Evolutionary conservation across 2,797 vertebrate species (phyloP).

Genomic region (Typhlichthys subterraneus): DNA sequence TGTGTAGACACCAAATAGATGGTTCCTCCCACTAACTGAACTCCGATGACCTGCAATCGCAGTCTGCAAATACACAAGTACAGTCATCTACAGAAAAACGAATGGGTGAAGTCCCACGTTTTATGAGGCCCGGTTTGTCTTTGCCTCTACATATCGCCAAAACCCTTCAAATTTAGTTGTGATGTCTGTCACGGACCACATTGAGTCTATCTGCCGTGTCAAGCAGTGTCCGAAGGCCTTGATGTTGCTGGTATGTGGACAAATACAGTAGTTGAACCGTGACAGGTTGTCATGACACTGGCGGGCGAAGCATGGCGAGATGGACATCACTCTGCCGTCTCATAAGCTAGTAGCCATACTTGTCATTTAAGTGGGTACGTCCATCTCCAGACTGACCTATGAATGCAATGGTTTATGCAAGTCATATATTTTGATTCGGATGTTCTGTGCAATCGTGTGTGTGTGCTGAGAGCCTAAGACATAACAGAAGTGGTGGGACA

Average conservation of each 20-base stretch:
- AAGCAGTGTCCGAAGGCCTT: neutral
- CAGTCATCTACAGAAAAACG: too few species aligned
- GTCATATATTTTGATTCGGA: too few species aligned
- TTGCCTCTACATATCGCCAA: too few species aligned
- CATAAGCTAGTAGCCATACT: conserved; percentile 87
- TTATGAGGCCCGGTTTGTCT: too few species aligned
- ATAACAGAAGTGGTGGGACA: too few species aligned
- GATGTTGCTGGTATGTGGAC: neutral
- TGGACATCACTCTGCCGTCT: neutral
- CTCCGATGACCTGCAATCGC: neutral
- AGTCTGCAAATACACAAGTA: too few species aligned
- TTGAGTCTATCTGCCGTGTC: neutral
- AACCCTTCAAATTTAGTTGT: neutral
- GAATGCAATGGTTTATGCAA: neutral
- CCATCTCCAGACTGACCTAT: conserved; percentile 94
- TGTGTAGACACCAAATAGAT: conserved; percentile 19
- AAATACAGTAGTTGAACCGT: too few species aligned
- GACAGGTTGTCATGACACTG: too few species aligned
- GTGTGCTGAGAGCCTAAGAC: too few species aligned
- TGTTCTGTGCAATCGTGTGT: too few species aligned
- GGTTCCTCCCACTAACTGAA: conserved; percentile 21
- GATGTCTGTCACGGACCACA: neutral
- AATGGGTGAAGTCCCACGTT: too few species aligned
- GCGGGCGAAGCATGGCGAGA: too few species aligned
- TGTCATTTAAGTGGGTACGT: conserved; percentile 95